phyloP scores from a whole-genome alignment of 2,113 vertebrate species.

The Crotalus viridis region DNA sequence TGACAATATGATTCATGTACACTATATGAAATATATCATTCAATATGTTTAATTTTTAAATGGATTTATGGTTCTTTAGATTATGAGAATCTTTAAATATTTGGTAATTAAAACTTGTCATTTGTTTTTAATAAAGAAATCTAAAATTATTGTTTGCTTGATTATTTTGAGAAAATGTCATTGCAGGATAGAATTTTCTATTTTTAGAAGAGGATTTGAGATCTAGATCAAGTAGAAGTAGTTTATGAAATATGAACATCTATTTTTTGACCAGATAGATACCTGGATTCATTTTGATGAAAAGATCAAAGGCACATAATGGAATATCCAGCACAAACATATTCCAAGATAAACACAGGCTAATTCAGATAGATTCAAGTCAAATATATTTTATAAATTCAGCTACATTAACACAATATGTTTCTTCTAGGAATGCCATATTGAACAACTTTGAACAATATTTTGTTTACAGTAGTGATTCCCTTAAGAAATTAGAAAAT shows the following conservation, averaged over 20 bases:
- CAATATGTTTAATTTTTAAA: slow-evolving; percentile 22
- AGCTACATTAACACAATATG: background rate
- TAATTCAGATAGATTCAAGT: background rate
- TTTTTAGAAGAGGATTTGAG: background rate
- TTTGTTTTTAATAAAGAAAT: slow-evolving; percentile 43
- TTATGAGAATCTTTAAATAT: slow-evolving; percentile 44
- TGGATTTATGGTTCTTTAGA: slow-evolving; percentile 32
- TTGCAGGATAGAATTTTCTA: background rate
- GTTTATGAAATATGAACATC: background rate
- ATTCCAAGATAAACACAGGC: background rate
- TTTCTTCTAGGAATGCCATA: background rate
- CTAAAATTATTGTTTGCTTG: background rate
- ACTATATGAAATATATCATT: background rate
- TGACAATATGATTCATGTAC: slow-evolving; percentile 7
- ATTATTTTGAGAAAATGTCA: background rate
- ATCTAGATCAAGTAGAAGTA: background rate
- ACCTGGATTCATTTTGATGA: background rate
- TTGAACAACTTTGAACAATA: background rate
- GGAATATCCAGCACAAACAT: background rate
- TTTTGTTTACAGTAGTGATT: background rate
- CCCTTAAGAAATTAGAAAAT: background rate
- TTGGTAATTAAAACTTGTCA: slow-evolving; percentile 40
- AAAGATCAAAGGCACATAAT: background rate
- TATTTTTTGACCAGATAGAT: background rate
- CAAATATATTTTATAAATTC: background rate